Conservation (phyloP, 2,797 vertebrate species). For the Lepilemur ruficaudatus region DNA sequence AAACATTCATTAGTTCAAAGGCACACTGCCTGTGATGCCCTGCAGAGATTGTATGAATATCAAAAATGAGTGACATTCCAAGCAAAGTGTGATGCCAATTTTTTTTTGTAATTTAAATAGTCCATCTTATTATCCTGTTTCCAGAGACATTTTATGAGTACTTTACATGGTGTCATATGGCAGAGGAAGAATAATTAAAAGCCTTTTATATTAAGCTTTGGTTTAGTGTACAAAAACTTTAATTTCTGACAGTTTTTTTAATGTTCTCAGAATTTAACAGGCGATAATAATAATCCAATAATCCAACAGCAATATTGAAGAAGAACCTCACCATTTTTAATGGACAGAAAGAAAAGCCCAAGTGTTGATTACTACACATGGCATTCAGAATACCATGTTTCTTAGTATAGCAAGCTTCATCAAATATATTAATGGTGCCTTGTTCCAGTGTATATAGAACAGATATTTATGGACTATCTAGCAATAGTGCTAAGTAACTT, state of each 20-base stretch:
- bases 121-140: not conserved
- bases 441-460: not conserved
- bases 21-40: not conserved
- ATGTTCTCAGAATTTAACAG: not conserved
- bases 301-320: not conserved
- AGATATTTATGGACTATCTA: not conserved
- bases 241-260: not conserved
- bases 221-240: not conserved
- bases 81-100: not conserved
- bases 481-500: slow-evolving; percentile 36
- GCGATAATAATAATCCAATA: not conserved
- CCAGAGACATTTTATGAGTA: not conserved
- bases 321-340: not conserved
- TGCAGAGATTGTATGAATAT: not conserved
- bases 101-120: not conserved
- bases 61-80: not conserved
- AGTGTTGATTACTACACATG: not conserved
- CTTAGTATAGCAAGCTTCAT: not conserved
- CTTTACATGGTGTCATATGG: not conserved
- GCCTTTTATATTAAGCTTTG: not conserved
- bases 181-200: not conserved
- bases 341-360: not conserved
- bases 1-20: not conserved
- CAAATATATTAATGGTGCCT: not conserved
- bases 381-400: not conserved